phyloP scores from a whole-genome alignment of 2,797 vertebrate species.

The Vipera latastei region DNA sequence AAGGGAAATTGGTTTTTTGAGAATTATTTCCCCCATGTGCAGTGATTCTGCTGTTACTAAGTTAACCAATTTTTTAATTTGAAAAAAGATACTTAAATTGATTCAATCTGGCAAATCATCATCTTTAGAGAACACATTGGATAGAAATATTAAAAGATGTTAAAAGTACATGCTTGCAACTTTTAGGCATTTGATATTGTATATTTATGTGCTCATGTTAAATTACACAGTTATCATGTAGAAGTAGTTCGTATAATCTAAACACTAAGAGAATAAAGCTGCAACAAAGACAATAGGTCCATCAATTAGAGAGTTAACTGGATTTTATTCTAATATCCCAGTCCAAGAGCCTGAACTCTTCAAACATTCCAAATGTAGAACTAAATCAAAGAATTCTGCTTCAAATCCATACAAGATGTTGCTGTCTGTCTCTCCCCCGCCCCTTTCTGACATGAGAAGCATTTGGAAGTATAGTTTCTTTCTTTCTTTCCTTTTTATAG shows the following conservation, averaged over 20 bases:
- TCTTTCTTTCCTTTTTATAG: conserved; percentile 78
- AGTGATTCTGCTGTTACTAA: conserved; percentile 2
- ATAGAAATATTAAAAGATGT: conserved; percentile 58
- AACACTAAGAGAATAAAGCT: conserved; percentile 45
- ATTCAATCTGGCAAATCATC: conserved; percentile 53
- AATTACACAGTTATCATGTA: conserved; percentile 36
- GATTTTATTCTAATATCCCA: conserved; percentile 53
- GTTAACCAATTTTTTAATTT: conserved; percentile 52
- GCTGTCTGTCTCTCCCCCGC: conserved; percentile 63
- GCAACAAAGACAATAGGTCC: conserved; percentile 52
- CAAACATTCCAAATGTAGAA: conserved; percentile 71
- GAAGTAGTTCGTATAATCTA: conserved; percentile 45
- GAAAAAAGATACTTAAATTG: conserved; percentile 43
- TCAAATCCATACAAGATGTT: conserved; percentile 79
- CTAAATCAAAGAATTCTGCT: conserved; percentile 79
- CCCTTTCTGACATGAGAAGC: conserved; percentile 76
- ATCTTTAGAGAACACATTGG: conserved; percentile 55
- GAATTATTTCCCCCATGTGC: background rate
- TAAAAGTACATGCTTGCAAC: conserved; percentile 53
- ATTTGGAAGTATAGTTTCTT: conserved; percentile 78
- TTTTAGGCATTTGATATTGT: conserved; percentile 35
- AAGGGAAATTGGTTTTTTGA: conserved; percentile 35
- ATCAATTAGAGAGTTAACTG: conserved; percentile 69
- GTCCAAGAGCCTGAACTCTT: conserved; percentile 68
- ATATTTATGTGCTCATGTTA: background rate